Evolutionary conservation across 2,797 vertebrate genomes (phyloP), one percentile per base, ranked within the genome.

Genomic region (Chaenodraco wilsoni): DNA sequence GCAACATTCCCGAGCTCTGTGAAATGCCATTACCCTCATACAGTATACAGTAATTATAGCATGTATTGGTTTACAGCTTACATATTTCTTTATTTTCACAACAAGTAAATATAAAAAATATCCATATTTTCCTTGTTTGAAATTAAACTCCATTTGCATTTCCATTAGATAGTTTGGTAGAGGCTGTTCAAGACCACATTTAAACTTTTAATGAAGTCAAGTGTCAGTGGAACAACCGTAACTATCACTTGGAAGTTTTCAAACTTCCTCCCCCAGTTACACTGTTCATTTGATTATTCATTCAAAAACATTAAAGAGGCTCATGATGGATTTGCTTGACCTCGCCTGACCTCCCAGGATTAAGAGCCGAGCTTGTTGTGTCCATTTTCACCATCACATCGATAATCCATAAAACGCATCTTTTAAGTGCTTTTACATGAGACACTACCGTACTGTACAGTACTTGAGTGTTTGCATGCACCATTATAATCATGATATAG

Each of bases 391-490:
- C 62, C 48, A 55, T 68, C 21, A 54, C 43, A 65, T 55, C 76
- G 74, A 83, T 92, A 89, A 92, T 90, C 88, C 83, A 65, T 67
- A 19, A 49, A 60, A 56, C 21, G 43, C 43, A 82, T 86, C 67
- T 80, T 91, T 84, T 80, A 76, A 88, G 83, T 73, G 74, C 83
- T 84, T 85, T 83, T 79, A 74, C 51, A 74, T 82, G 73, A 50
- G 52, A 60, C 50, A 59, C 19, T 48, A 27, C 23, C 8, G 33
- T 6, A 37, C 33, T 9, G 7, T 37, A 37, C 45, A 62, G 27
- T 19, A 40, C 45, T 37, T 19, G 37, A 64, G 31, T 49, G 59
- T 81, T 78, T 82, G 69, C 62, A 78, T 81, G 78, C 65, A 46
- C n/a, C 27, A 44, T 51, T 4, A 48, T 33, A 37, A 37, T 37